Conservation (phyloP, 2,797 vertebrate genomes). For the Gorsachius magnificus region DNA sequence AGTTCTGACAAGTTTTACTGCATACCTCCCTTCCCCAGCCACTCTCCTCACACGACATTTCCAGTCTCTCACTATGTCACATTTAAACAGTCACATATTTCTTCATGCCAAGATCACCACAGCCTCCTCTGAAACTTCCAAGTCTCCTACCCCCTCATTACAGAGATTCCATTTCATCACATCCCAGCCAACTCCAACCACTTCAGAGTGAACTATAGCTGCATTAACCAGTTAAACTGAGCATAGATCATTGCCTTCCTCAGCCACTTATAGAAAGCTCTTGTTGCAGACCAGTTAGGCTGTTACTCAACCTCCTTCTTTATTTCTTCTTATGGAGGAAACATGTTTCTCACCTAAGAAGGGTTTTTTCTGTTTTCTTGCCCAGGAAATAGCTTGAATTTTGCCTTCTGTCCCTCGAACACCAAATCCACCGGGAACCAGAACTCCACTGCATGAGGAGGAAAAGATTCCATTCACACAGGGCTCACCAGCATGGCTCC, state of each 20-base stretch:
- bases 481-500: neutral
- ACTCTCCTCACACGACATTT: neutral
- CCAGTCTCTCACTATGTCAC: neutral
- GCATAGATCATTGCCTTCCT: neutral
- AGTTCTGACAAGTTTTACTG: neutral
- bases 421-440: slow-evolving; percentile 96
- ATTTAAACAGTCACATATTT: fast-evolving
- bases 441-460: slow-evolving; percentile 81
- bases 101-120: neutral
- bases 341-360: slow-evolving; percentile 85
- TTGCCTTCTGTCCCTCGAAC: slow-evolving; percentile 96
- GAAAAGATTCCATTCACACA: neutral
- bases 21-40: neutral
- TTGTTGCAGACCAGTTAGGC: neutral
- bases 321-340: neutral
- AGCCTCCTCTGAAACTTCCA: neutral
- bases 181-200: neutral
- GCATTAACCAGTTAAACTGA: neutral
- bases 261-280: neutral
- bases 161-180: neutral
- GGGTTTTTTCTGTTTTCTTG: slow-evolving; percentile 92
- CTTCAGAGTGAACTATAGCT: neutral
- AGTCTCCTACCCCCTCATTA: neutral
- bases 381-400: slow-evolving; percentile 93
- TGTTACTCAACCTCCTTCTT: neutral